phyloP scores from a whole-genome alignment of 2,113 vertebrate genomes.

The Bettongia penicillata region DNA sequence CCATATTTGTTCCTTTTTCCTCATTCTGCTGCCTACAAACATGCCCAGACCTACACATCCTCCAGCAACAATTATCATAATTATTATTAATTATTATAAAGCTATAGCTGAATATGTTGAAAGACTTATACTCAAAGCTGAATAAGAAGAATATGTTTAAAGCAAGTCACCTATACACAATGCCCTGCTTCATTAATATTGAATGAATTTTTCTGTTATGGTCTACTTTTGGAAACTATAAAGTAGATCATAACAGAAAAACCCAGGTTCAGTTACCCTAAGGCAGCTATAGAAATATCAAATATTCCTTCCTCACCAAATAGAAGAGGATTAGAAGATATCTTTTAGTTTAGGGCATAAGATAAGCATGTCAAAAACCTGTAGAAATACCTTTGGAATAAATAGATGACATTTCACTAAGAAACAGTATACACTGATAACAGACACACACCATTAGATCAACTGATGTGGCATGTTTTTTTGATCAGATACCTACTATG shows the following conservation, averaged over 20 bases:
- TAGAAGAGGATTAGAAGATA: background rate
- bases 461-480: background rate
- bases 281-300: background rate
- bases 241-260: background rate
- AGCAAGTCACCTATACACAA: background rate
- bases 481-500: background rate
- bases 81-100: background rate
- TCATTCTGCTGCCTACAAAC: background rate
- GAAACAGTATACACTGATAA: background rate
- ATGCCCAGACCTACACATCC: background rate
- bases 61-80: background rate
- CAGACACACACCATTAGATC: background rate
- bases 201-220: background rate
- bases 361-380: background rate
- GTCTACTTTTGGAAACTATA: background rate
- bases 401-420: background rate
- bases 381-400: background rate
- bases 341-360: background rate
- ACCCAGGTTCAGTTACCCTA: background rate
- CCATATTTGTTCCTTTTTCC: background rate
- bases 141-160: background rate
- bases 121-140: background rate
- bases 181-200: background rate
- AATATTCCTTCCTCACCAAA: background rate
- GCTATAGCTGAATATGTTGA: background rate